Base-by-base conservation (phyloP, 1,140 invertebrate species). In the Panagrolaimus sp. region DNA sequence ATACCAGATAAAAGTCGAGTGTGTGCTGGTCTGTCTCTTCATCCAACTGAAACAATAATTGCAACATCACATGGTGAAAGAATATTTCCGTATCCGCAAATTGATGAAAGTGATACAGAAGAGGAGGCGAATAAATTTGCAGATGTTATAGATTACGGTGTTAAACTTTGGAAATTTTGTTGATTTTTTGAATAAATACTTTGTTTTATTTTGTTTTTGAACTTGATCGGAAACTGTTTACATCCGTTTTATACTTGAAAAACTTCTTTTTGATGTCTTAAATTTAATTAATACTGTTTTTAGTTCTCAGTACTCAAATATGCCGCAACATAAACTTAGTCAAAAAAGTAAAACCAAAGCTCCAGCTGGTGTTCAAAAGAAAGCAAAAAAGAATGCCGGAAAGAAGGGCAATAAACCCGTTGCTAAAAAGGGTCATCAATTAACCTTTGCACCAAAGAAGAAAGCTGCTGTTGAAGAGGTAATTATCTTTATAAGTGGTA, bases 131-230 rank as follows among this genome's bases (percentile, higher is more conserved):
- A n/a, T n/a, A n/a, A 48, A 48, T 3, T 5, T 25, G 2, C 31
- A 38, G 8, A 20, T 57, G 20, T 27, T 2, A 11, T 23, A 20
- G 51, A 57, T 57, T 57, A 25, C 27, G 51, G 51, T 57, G 51
- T 57, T 27, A 57, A 57, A 20, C 27, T 57, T 20, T 57, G 51
- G 51, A 27, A 57, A n/a, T 38, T 53, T 53, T 14, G 51, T 20
- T 23, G 27, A 57, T 25, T 20, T n/a, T n/a, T 57, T 20, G 51
- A 57, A 57, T 57, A 16, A 57, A 53, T 14, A 53, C 11, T 57
- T 57, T 38, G 31, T 38, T 38, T 38, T 38, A 38, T 38, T 38
- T 38, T 38, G 31, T 7, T 38, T 38, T 38, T 38, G 7, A 38
- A n/a, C n/a, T n/a, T n/a, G n/a, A n/a, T n/a, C n/a, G n/a, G n/a